phyloP scores from a whole-genome alignment of 2,797 vertebrate genomes.

The Argentina silus region DNA sequence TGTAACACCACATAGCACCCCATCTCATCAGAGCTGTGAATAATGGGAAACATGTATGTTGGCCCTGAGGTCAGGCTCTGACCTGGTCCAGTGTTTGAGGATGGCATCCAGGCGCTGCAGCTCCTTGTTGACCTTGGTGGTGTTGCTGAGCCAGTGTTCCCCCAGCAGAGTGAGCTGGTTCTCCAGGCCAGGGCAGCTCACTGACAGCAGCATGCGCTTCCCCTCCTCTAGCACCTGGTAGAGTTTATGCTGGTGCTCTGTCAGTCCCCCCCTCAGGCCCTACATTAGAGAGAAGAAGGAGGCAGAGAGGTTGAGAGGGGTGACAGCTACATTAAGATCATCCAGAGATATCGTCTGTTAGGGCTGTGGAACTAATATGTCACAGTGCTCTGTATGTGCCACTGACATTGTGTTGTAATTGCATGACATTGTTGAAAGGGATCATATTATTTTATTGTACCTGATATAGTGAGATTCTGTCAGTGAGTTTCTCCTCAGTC shows the following conservation, averaged over 20 bases:
- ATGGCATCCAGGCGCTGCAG: constrained; percentile 91
- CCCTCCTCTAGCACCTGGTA: constrained; percentile 92
- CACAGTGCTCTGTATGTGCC: not conserved
- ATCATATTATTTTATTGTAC: constrained; percentile 61
- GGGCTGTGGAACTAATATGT: too few relatives aligned
- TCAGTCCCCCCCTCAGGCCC: constrained; percentile 86
- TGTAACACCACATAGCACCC: too few relatives aligned
- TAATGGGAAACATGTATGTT: too few relatives aligned
- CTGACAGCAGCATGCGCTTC: constrained; percentile 86
- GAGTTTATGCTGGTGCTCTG: constrained; percentile 90
- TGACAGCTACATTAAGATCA: not conserved
- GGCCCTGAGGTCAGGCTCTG: constrained; percentile 25
- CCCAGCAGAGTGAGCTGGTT: constrained; percentile 87
- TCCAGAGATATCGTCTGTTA: not conserved
- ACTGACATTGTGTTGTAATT: not conserved
- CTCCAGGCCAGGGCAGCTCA: constrained; percentile 90
- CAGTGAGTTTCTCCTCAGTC: constrained; percentile 86
- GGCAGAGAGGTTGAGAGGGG: not conserved
- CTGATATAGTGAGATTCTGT: constrained; percentile 91
- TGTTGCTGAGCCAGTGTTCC: constrained; percentile 89
- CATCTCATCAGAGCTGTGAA: too few relatives aligned
- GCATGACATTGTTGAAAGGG: not conserved
- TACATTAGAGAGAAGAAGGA: constrained; percentile 43
- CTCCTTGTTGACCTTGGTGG: constrained; percentile 88
- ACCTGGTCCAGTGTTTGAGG: constrained; percentile 97